Percentiles rank a stretch among this genome's conserved stretches.
These are phyloP conservation scores for Pristionchus maxplancki DNA, from an alignment of 2,888 invertebrate species.

Conservation along the genomic window DNA sequence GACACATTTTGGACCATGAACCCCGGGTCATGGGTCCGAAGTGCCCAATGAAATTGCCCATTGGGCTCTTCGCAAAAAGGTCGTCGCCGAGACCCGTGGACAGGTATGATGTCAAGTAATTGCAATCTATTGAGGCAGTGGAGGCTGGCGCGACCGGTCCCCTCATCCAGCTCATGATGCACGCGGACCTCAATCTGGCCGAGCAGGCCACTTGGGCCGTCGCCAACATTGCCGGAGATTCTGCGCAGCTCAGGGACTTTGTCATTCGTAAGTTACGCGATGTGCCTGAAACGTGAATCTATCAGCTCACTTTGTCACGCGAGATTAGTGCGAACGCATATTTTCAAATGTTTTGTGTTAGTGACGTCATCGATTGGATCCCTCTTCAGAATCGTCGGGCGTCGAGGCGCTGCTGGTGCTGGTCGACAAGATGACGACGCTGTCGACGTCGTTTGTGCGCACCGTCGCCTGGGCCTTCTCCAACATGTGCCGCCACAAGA, in stretches of 20 bases:
- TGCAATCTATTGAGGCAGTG: constrained; percentile 57
- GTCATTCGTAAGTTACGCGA: constrained; percentile 86
- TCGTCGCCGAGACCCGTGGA: too few species aligned
- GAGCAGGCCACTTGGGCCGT: constrained; percentile 90
- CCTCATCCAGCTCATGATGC: constrained; percentile 86
- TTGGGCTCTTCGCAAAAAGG: too few species aligned
- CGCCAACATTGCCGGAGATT: constrained; percentile 94
- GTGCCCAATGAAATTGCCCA: too few species aligned
- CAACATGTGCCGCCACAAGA: constrained; percentile 96
- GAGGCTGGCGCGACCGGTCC: constrained; percentile 89
- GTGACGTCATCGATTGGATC: not conserved
- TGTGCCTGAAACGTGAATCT: constrained; percentile 77
- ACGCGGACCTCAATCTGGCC: constrained; percentile 84
- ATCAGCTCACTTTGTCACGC: too few species aligned
- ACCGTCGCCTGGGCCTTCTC: constrained; percentile 89
- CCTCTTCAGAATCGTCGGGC: constrained; percentile 84
- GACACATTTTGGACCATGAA: too few species aligned
- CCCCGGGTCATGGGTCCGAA: too few species aligned
- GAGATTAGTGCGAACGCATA: too few species aligned
- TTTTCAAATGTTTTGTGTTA: too few species aligned
- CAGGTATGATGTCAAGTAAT: too few species aligned
- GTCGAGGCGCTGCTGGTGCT: constrained; percentile 88
- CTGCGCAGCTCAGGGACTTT: constrained; percentile 85
- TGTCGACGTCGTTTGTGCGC: constrained; percentile 64
- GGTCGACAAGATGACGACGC: constrained; percentile 82